Conservation (phyloP, 2,113 vertebrate genomes). For the Lonchura striata region DNA sequence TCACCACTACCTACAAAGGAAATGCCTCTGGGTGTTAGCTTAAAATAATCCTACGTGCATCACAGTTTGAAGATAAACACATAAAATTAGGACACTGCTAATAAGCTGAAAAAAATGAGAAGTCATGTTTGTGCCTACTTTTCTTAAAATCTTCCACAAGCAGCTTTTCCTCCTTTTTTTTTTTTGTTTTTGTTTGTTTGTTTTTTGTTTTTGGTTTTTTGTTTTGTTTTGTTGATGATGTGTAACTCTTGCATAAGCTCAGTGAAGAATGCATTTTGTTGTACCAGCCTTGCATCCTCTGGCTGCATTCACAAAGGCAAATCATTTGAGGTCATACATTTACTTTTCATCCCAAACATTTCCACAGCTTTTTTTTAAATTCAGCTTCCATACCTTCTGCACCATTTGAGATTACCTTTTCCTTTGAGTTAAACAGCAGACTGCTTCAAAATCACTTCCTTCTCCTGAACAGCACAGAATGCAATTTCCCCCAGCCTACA, state of each 20-base stretch:
- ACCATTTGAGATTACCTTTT: not conserved
- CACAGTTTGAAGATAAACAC: not conserved
- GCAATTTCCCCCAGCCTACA: not conserved
- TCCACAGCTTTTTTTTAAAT: not conserved
- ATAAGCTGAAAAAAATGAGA: not conserved
- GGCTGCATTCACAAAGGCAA: not conserved
- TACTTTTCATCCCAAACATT: not conserved
- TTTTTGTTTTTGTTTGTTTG: no score
- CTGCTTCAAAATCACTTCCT: not conserved
- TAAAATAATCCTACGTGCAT: not conserved
- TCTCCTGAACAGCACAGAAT: not conserved
- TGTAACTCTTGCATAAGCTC: not conserved
- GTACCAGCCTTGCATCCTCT: not conserved
- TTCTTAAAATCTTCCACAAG: not conserved
- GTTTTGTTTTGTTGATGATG: not conserved
- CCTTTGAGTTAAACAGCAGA: not conserved
- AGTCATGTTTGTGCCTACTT: not conserved
- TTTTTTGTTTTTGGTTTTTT: no score
- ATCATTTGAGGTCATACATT: fast-evolving
- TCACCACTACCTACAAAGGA: not conserved
- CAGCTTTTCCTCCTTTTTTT: not conserved
- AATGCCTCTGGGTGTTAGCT: not conserved
- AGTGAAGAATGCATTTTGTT: not conserved
- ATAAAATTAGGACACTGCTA: not conserved
- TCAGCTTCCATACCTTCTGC: not conserved